Evolutionary conservation across 2,888 invertebrate genomes (phyloP), one percentile per base, ranked within the genome.

Genomic region (Drosophila yooni): DNA sequence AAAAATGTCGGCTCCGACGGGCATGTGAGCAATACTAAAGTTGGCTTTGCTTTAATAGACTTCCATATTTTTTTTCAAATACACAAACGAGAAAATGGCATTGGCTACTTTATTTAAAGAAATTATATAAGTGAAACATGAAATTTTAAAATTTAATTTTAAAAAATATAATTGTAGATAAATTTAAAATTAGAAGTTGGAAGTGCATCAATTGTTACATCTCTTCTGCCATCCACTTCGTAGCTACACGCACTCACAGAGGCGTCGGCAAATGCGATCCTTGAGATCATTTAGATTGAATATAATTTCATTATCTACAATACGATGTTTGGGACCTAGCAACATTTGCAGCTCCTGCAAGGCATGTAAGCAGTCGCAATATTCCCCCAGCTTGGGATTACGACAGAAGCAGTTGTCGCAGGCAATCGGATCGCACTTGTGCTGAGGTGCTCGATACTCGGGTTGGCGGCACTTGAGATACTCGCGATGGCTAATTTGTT

Each of bases 351-450:
- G 10, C 6, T 68, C 27, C 6, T 80, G 43, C 69, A 88, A 73
- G 5, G 81, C 83, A 3, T 48, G 25, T 8, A 88, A 25, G 11
- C 74, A 88, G 0, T 88, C 87, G 31, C 70, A 68, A 46, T 74
- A 86, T 1, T 74, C 52, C 0, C 18, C 27, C 8, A 64, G n/a
- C 25, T 40, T 70, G 10, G 52, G 83, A 48, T 61, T 81, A 0
- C 6, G 4, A n/a, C 69, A 73, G 31, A 83, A 79, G 2, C 46
- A n/a, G 8, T 59, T 34, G 31, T 75, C 51, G 10, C 59, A 84
- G 0, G 21, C 38, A 40, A 81, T 70, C 0, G 58, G n/a, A 36
- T 71, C 74, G 8, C 68, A 60, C 13, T 70, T 82, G n/a, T 62
- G 71, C 15, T 67, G 65, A 0, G 80, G 69, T 0, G 66, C 66